Conservation (phyloP, 2,797 vertebrate genomes). For the Sebastolobus altivelis region DNA sequence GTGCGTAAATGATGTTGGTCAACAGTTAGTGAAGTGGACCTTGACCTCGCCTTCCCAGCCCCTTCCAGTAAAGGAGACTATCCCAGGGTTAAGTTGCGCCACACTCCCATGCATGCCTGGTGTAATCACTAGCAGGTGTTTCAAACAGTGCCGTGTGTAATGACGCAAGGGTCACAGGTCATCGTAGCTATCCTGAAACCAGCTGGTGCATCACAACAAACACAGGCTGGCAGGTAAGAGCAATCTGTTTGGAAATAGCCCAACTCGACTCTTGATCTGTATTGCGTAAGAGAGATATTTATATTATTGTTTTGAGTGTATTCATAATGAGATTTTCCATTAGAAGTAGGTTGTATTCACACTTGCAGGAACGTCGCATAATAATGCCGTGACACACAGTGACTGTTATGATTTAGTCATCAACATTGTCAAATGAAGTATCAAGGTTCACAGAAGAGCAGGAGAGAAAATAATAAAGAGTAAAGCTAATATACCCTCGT, state of each 20-base stretch:
- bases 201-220: constrained; percentile 71
- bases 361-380: constrained; percentile 16
- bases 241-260: constrained; percentile 8
- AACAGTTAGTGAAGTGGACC: constrained; percentile 73
- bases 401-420: neutral
- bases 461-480: neutral
- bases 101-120: constrained; percentile 75
- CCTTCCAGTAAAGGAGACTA: constrained; percentile 60
- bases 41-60: constrained; percentile 69
- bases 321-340: neutral
- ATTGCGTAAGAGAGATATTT: constrained; percentile 16
- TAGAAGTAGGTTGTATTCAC: neutral
- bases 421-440: neutral
- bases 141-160: constrained; percentile 44
- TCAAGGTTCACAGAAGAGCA: neutral
- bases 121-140: constrained; percentile 81
- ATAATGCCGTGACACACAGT: constrained; percentile 7
- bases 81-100: constrained; percentile 66
- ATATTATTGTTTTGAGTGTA: neutral
- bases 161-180: constrained; percentile 71
- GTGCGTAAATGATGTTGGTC: constrained; percentile 71
- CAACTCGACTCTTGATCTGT: constrained; percentile 18
- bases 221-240: constrained; percentile 25
- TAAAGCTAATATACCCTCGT: neutral
- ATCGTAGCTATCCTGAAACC: constrained; percentile 44